Conservation (phyloP, 2,113 vertebrate genomes). For the Neomonachus schauinslandi region DNA sequence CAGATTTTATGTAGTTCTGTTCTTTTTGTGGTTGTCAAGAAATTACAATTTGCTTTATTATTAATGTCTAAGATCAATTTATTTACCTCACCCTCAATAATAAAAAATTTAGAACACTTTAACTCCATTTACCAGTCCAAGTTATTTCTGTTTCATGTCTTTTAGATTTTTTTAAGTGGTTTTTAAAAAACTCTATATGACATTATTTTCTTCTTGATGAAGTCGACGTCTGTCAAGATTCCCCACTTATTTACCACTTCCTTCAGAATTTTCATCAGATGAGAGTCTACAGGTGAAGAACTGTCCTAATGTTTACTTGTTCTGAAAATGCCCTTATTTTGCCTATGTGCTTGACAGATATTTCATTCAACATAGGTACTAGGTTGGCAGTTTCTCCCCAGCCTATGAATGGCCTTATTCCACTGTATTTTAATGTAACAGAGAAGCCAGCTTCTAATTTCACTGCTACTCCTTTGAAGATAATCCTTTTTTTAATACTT, state of each 20-base stretch:
- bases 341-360: neutral
- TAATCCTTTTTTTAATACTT: neutral
- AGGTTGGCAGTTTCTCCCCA: neutral
- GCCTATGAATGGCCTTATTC: neutral
- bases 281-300: neutral
- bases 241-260: neutral
- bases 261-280: neutral
- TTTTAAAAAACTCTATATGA: neutral
- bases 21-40: neutral
- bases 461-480: neutral
- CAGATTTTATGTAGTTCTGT: neutral
- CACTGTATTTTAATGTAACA: neutral
- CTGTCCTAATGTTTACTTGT: neutral
- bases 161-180: neutral
- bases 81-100: neutral
- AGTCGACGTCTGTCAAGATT: neutral
- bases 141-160: neutral
- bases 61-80: neutral
- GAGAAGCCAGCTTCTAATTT: neutral
- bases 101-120: neutral
- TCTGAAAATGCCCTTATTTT: neutral
- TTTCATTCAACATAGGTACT: neutral
- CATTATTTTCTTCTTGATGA: neutral
- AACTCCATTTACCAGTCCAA: neutral
- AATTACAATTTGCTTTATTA: neutral